phyloP scores from a whole-genome alignment of 2,113 vertebrate genomes.

The Scolopax mira region DNA sequence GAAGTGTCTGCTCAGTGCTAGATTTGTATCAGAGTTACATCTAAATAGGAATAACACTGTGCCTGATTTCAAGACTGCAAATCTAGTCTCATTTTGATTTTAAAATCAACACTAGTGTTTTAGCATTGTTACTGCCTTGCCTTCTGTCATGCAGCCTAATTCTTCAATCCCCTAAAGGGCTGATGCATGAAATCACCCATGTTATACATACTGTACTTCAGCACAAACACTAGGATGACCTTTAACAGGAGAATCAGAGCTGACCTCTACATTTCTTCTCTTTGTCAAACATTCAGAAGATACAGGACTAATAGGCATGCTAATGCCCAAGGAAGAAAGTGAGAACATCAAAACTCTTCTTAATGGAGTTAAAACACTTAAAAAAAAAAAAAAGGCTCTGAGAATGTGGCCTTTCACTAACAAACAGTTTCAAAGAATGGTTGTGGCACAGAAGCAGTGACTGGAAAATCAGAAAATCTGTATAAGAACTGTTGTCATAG shows the following conservation, averaged over 20 bases:
- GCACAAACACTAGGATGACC: neutral
- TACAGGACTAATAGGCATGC: neutral
- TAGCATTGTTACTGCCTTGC: neutral
- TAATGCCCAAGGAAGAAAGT: slow-evolving; percentile 45
- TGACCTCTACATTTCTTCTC: slow-evolving; percentile 31
- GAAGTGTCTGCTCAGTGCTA: neutral
- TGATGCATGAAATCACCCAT: neutral
- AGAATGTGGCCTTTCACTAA: slow-evolving; percentile 57
- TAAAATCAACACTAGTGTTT: neutral
- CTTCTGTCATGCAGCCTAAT: neutral
- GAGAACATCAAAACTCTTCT: slow-evolving; percentile 40
- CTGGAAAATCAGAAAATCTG: slow-evolving; percentile 71
- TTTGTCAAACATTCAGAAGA: slow-evolving; percentile 16
- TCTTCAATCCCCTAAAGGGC: neutral
- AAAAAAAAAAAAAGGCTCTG: neutral
- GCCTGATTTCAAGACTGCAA: neutral
- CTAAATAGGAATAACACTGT: neutral
- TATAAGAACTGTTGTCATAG: slow-evolving; percentile 69
- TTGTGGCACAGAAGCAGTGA: slow-evolving; percentile 56
- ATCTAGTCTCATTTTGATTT: neutral
- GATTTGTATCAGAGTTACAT: neutral
- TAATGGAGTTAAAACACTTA: slow-evolving; percentile 49
- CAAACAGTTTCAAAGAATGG: slow-evolving; percentile 65
- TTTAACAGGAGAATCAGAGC: neutral
- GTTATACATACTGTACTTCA: slow-evolving; percentile 20